Evolutionary conservation across 2,888 invertebrate species (phyloP), one percentile per base, ranked within the genome.

Genomic region (Terebella lapidaria): DNA sequence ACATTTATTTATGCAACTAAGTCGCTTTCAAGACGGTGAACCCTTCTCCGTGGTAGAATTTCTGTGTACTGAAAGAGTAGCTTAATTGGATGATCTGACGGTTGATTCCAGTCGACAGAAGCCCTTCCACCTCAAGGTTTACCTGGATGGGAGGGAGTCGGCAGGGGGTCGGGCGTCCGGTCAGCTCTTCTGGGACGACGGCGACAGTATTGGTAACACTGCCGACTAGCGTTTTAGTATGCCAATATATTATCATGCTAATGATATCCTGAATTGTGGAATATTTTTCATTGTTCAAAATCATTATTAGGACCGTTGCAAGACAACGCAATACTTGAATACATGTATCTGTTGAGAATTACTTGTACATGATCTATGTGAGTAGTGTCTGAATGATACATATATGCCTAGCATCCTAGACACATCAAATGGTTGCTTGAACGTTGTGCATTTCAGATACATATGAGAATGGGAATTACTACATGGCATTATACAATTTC

Each of bases 171-270:
- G 69, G 25, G 89, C 88, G 0, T 65, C 59, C 1, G 91, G 91
- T 1, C 84, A 86, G 55, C 81, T 91, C 1, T 91, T 87, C 81
- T 91, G 89, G 89, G 91, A 92, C 75, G 90, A 91, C 70, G 91
- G 91, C 0, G 88, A 89, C 61, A 87, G 87, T 59, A 80, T 88
- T 66, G 86, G 70, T 71, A 47, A 35, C 10, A n/a, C 10, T 20
- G 42, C 18, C n/a, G 25, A 1, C 5, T 1, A 15, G 24, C 46
- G 42, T 47, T 1, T 56, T 24, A 45, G 24, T 45, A 45, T 47
- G 26, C n/a, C n/a, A n/a, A n/a, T n/a, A n/a, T n/a, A n/a, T n/a
- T n/a, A n/a, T n/a, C n/a, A n/a, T n/a, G n/a, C n/a, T n/a, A n/a
- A n/a, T n/a, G n/a, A n/a, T n/a, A n/a, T n/a, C n/a, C n/a, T n/a